phyloP scores from a whole-genome alignment of 2,797 vertebrate species.

The Melanotaenia maccullochi region DNA sequence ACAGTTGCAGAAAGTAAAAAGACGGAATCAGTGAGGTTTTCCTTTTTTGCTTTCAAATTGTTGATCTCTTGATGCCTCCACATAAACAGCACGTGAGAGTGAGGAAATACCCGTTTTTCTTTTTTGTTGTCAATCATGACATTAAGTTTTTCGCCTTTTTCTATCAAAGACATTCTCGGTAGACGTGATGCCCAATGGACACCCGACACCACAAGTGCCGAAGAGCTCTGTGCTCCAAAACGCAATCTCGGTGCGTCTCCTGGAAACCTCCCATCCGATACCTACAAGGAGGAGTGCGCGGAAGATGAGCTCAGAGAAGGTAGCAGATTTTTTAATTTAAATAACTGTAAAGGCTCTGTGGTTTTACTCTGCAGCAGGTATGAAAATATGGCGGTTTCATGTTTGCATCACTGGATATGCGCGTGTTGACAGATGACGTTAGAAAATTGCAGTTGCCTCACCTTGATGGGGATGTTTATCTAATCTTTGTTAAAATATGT shows the following conservation, averaged over 20 bases:
- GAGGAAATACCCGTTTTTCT: slow-evolving; percentile 10
- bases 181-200: slow-evolving; percentile 47
- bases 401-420: not conserved
- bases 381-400: not conserved
- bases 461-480: too few species aligned
- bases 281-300: slow-evolving; percentile 56
- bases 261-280: slow-evolving; percentile 41
- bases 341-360: not conserved
- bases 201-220: slow-evolving; percentile 14
- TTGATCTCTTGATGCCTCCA: slow-evolving; percentile 57
- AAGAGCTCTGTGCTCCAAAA: slow-evolving; percentile 15
- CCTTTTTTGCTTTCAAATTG: not conserved
- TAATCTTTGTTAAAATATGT: too few species aligned
- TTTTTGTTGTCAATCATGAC: slow-evolving; percentile 73
- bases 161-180: slow-evolving; percentile 83
- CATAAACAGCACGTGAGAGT: slow-evolving; percentile 11
- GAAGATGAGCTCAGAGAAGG: slow-evolving; percentile 64
- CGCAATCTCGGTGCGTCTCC: slow-evolving; percentile 22
- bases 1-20: slow-evolving; percentile 17
- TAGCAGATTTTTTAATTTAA: slow-evolving; percentile 24
- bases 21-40: slow-evolving; percentile 1
- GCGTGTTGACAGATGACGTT: too few species aligned
- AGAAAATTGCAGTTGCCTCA: too few species aligned
- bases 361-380: not conserved
- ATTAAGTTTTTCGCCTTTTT: slow-evolving; percentile 79